Evolutionary conservation across 2,888 invertebrate genomes (phyloP).

Genomic region (Ptychoptera contaminata): DNA sequence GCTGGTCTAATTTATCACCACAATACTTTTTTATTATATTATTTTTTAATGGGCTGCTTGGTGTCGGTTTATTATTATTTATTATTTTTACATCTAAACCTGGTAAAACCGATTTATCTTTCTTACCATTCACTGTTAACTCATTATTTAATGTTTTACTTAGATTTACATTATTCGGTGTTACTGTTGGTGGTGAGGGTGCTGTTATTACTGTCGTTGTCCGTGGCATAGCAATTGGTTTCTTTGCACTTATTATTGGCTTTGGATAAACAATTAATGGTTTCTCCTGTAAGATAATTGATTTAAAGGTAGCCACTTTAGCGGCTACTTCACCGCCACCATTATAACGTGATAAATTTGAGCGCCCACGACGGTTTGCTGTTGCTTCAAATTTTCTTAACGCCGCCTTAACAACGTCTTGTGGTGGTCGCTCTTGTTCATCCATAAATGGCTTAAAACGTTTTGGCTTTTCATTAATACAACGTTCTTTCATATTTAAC

Average conservation of each 20-base stretch:
- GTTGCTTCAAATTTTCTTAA: conserved; percentile 67
- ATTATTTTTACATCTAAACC: too few species aligned
- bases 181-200: conserved; percentile 11
- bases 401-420: conserved; percentile 76
- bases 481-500: conserved; percentile 27
- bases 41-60: conserved; percentile 7
- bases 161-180: conserved; percentile 14
- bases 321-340: conserved; percentile 40
- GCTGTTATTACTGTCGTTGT: conserved; percentile 10
- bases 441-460: conserved; percentile 47
- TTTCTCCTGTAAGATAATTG: conserved; percentile 41
- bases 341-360: conserved; percentile 23
- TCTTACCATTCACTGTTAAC: too few species aligned
- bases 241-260: conserved; percentile 25
- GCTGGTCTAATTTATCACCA: too few species aligned
- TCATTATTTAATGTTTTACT: background rate
- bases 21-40: background rate
- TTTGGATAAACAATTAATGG: conserved; percentile 36
- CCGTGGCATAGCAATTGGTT: conserved; percentile 12
- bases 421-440: conserved; percentile 69
- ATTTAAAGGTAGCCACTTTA: conserved; percentile 46
- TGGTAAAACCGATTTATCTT: too few species aligned
- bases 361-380: conserved; percentile 38
- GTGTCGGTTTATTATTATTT: conserved; percentile 8
- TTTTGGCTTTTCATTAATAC: conserved; percentile 32